Conservation (phyloP, 2,113 vertebrate genomes). For the Ancistrus triradiatus region DNA sequence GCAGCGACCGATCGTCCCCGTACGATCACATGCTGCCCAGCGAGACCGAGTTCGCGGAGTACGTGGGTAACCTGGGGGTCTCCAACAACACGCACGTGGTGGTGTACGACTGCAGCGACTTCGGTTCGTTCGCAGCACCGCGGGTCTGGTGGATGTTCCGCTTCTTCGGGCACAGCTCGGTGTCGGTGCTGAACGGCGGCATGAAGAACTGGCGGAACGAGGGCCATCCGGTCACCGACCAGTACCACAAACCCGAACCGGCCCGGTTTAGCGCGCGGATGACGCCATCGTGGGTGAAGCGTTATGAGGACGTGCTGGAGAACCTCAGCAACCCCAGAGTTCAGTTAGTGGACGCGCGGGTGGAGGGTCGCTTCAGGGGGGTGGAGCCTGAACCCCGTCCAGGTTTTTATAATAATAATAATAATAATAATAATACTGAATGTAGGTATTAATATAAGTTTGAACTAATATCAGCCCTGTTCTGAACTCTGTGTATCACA, state of each 20-base stretch:
- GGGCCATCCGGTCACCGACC: constrained; percentile 67
- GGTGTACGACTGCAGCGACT: constrained; percentile 86
- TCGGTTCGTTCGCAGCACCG: constrained; percentile 82
- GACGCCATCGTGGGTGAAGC: constrained; percentile 75
- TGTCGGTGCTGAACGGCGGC: constrained; percentile 88
- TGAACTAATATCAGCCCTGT: no score
- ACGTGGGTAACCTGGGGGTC: constrained; percentile 79
- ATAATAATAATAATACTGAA: no score
- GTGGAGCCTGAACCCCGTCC: constrained; percentile 84
- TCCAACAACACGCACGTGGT: constrained; percentile 81
- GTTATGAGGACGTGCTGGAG: constrained; percentile 76
- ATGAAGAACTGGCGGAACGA: constrained; percentile 80
- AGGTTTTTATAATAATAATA: constrained; percentile 64
- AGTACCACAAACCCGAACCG: constrained; percentile 47
- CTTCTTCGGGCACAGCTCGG: constrained; percentile 77
- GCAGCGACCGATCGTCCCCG: constrained; percentile 75
- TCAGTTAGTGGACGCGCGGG: constrained; percentile 82
- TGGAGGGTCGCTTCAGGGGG: constrained; percentile 80
- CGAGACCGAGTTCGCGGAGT: constrained; percentile 70
- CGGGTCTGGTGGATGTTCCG: constrained; percentile 98
- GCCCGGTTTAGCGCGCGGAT: constrained; percentile 68
- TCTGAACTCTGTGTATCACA: constrained; percentile 46
- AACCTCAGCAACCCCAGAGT: constrained; percentile 73
- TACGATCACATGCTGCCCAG: constrained; percentile 86
- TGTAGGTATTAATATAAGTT: no score